Base-by-base conservation (phyloP, 37 sponge, comb jelly and placozoan species). In the Theonella swinhoei region DNA sequence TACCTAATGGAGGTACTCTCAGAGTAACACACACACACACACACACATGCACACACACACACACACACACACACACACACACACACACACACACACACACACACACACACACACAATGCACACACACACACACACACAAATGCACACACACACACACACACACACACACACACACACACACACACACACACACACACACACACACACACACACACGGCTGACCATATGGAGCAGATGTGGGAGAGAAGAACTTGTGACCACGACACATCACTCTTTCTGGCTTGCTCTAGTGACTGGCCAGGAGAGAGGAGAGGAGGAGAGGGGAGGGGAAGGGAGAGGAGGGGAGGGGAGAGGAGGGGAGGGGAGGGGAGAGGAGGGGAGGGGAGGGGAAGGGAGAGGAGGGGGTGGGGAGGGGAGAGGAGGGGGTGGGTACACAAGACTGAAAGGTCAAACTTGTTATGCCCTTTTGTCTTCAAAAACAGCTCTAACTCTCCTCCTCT, bases 181-280 rank as follows among this genome's bases (percentile, higher is more conserved):
- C n/a, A n/a, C n/a, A n/a, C n/a, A n/a, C n/a, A n/a, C n/a, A n/a
- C n/a, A n/a, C n/a, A n/a, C n/a, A n/a, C n/a, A n/a, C n/a, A n/a
- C n/a, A n/a, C n/a, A n/a, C n/a, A n/a, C n/a, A n/a, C n/a, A n/a
- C n/a, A n/a, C n/a, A n/a, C n/a, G n/a, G 77, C 30, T 60, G 79
- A 94, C 94, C 94, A 94, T 25, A 94, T 47, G 9, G 74, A 77
- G 77, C 90, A 94, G 34, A 93, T 79, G n/a, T 93, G 86, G 4
- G 88, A 83, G 32, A 85, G 78, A 22, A 93, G 77, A 68, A 66
- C 20, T 41, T 68, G 64, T 26, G 85, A 76, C 85, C 85, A 85
- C 30, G 54, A 39, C 1, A 0, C 33, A 39, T 85, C 85, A 1
- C 22, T 72, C 69, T 54, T 67, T 59, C 37, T 24, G 32, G 85